Evolutionary conservation across 2,888 invertebrate genomes (phyloP).

Genomic region (Endotricha flammealis): DNA sequence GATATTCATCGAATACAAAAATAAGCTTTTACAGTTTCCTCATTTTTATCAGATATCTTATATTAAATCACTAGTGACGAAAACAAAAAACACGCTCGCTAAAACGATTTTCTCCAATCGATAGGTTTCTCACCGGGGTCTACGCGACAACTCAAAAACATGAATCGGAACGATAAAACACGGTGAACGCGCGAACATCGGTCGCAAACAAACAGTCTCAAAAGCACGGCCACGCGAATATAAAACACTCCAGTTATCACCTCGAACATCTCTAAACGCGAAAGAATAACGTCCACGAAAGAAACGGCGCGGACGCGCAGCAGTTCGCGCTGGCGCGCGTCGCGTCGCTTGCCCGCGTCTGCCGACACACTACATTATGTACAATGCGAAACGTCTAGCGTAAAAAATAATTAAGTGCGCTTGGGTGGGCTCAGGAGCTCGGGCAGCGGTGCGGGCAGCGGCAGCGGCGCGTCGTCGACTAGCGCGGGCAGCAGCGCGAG

Average conservation of each 20-base stretch:
- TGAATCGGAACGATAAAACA: conserved; percentile 52
- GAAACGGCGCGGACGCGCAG: conserved; percentile 43
- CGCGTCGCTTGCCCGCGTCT: conserved; percentile 47
- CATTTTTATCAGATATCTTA: conserved; percentile 72
- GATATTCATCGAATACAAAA: conserved; percentile 74
- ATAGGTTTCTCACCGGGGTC: conserved; percentile 48
- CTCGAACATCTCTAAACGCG: conserved; percentile 59
- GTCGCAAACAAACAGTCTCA: conserved; percentile 72
- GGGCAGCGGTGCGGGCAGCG: conserved; percentile 72
- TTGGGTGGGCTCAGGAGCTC: conserved; percentile 72
- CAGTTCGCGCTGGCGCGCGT: conserved; percentile 37
- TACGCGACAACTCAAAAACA: conserved; percentile 48
- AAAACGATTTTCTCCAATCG: conserved; percentile 57
- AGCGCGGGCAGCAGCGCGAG: conserved; percentile 75
- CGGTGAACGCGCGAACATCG: conserved; percentile 59
- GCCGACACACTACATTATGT: conserved; percentile 40
- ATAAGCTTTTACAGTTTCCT: conserved; percentile 75
- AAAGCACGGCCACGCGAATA: conserved; percentile 72
- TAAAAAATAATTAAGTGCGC: conserved; percentile 68
- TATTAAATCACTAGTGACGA: conserved; percentile 67
- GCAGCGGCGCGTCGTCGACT: conserved; percentile 70
- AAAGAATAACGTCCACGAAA: conserved; percentile 50
- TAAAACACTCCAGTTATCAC: conserved; percentile 65
- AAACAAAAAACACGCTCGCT: conserved; percentile 62
- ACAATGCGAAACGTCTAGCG: conserved; percentile 58